A percentile compares a stretch with the other conserved stretches of the same genome.
These are phyloP conservation scores for Papilio xuthus DNA, from an alignment of 1,140 invertebrate genomes.

Conservation along the genomic window DNA sequence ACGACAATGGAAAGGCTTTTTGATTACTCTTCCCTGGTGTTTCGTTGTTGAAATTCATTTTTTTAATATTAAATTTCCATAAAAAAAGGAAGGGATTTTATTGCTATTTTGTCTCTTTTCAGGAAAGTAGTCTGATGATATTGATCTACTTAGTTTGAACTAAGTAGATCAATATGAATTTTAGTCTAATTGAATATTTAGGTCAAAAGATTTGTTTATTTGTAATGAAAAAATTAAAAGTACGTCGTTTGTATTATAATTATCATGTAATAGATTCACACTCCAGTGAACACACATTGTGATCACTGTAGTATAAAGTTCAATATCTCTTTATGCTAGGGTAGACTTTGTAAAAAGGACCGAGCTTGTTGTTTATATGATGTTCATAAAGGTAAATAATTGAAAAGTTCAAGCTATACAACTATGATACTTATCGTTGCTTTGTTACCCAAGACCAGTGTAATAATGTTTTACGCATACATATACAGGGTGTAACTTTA, in stretches of 20 bases:
- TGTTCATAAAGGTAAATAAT: neutral
- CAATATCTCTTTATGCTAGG: conserved; percentile 4
- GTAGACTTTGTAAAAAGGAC: neutral
- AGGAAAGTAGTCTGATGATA: too few species aligned
- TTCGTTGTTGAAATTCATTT: conserved; percentile 19
- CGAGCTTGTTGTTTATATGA: neutral
- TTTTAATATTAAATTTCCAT: neutral
- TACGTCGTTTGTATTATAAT: neutral
- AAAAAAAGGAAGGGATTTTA: neutral
- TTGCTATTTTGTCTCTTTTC: too few species aligned
- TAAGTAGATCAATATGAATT: too few species aligned
- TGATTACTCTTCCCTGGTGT: conserved; percentile 14
- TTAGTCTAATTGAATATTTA: too few species aligned
- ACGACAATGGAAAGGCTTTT: conserved; percentile 63
- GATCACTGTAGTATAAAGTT: conserved; percentile 5
- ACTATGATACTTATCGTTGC: neutral
- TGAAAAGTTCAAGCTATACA: neutral
- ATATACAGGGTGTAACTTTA: neutral
- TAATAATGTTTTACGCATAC: neutral
- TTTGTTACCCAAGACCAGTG: neutral
- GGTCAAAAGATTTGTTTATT: neutral
- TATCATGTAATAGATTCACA: neutral
- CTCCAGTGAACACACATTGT: neutral
- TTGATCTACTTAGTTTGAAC: too few species aligned
- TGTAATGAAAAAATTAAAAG: neutral